Base-by-base conservation (phyloP, 2,113 vertebrate species). In the Grantiella picta region DNA sequence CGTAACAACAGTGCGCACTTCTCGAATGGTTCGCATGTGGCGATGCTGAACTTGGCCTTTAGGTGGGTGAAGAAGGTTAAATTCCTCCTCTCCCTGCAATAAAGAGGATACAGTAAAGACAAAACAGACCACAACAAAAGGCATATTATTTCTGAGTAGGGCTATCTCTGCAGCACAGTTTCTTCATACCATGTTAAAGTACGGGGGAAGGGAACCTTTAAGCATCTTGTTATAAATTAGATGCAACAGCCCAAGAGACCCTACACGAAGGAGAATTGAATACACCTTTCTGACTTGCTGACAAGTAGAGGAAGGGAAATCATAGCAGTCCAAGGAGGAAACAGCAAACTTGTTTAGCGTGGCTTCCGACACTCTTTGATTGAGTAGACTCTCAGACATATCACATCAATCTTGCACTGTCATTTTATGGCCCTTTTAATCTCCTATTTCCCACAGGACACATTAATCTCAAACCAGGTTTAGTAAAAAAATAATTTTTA, bases 1-100 rank as follows among this genome's bases (percentile, higher is more conserved):
- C 0, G 99, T 99, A 50, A 99, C 94, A 4, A 99, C 98, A 1
- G 99, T 99, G 40, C 99, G 99, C 56, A 99, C 99, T 89, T 99
- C 99, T 35, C 99, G 98, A 64, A 99, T 97, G n/a, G 99, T 99
- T 45, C 99, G 98, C 60, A 98, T 82, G 36, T 99, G 99, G 59
- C 99, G 98, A 78, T 96, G 99, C 69, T 98, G 96, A 53, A 98
- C 94, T 23, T 95, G 98, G 31, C 97, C 98, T 10, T 96, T 66
- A 9, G 97, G 89, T 8, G 98, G 98, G 28, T 97, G 98, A 27
- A 97, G 98, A 52, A 98, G 80, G 63, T 98, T 97, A 35, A 98
- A 98, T 18, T 98, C 98, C 29, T 98, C 98, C 83, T 98, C 98
- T 72, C 95, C 98, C 98, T 98, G 35, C 15, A 68, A 95, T 7